Conservation (phyloP, 1,140 invertebrate genomes). For the Lepidurus arcticus region DNA sequence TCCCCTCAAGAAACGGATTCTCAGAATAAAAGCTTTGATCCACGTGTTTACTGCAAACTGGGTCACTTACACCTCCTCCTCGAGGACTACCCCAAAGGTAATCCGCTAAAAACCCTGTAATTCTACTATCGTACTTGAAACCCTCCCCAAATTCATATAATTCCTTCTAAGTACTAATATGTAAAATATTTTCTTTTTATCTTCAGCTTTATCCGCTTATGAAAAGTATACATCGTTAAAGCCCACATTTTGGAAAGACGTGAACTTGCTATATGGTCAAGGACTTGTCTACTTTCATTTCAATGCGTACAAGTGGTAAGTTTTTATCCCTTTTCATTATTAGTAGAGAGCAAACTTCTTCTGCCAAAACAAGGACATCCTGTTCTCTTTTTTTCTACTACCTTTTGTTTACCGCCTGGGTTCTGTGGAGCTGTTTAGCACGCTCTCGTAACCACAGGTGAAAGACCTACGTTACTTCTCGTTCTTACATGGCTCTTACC, state of each 20-base stretch:
- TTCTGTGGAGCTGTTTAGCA: neutral
- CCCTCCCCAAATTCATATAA: neutral
- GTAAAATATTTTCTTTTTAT: slow-evolving; percentile 40
- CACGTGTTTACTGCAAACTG: slow-evolving; percentile 85
- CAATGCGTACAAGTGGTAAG: slow-evolving; percentile 92
- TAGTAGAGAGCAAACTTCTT: too few species aligned
- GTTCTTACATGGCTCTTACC: neutral
- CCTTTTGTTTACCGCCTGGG: neutral
- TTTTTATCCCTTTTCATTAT: slow-evolving; percentile 40
- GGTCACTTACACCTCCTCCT: slow-evolving; percentile 88
- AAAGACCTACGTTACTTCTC: neutral
- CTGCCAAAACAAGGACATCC: too few species aligned
- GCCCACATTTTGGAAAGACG: slow-evolving; percentile 80
- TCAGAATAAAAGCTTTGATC: slow-evolving; percentile 64
- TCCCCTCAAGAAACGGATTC: slow-evolving; percentile 25
- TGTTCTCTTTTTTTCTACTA: too few species aligned
- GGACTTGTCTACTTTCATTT: slow-evolving; percentile 93
- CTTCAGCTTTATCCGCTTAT: slow-evolving; percentile 86
- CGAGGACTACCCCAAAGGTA: slow-evolving; percentile 86
- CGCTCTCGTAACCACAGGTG: neutral
- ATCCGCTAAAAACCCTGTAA: slow-evolving; percentile 29
- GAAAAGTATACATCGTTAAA: slow-evolving; percentile 74
- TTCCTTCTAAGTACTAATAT: neutral
- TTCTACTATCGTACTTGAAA: neutral
- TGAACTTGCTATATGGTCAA: slow-evolving; percentile 83